Evolutionary conservation across 2,888 invertebrate species (phyloP).

Genomic region (Drosophila dives): DNA sequence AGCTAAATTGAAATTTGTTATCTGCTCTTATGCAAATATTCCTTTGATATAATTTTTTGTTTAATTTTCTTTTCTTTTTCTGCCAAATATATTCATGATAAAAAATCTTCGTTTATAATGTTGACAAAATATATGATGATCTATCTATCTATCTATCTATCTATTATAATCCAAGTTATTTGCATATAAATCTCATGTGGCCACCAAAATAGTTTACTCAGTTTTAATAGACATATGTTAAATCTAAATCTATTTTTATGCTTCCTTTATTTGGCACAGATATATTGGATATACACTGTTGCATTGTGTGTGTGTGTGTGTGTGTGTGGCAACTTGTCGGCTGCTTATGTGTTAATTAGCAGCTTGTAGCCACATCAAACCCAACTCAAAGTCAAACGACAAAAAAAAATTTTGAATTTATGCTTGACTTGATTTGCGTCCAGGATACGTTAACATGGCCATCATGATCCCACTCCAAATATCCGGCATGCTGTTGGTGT

Average conservation of each 20-base stretch:
- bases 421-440: slow-evolving; percentile 67
- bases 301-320: neutral
- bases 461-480: slow-evolving; percentile 41
- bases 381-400: slow-evolving; percentile 64
- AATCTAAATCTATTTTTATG: slow-evolving; percentile 15
- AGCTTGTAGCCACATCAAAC: slow-evolving; percentile 38
- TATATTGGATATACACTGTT: slow-evolving; percentile 10
- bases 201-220: neutral
- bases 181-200: neutral
- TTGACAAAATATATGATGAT: neutral
- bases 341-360: slow-evolving; percentile 77
- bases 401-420: slow-evolving; percentile 73
- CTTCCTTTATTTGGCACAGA: slow-evolving; percentile 38
- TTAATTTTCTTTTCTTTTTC: neutral
- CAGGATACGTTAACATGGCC: slow-evolving; percentile 25
- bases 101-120: neutral
- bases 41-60: too few species aligned
- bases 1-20: neutral
- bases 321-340: slow-evolving; percentile 33
- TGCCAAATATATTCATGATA: neutral
- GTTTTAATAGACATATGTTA: neutral
- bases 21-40: too few species aligned
- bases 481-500: slow-evolving; percentile 56
- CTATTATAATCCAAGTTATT: neutral
- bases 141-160: neutral